Conservation (phyloP, 2,888 invertebrate species). For the Alentia gelatinosa region DNA sequence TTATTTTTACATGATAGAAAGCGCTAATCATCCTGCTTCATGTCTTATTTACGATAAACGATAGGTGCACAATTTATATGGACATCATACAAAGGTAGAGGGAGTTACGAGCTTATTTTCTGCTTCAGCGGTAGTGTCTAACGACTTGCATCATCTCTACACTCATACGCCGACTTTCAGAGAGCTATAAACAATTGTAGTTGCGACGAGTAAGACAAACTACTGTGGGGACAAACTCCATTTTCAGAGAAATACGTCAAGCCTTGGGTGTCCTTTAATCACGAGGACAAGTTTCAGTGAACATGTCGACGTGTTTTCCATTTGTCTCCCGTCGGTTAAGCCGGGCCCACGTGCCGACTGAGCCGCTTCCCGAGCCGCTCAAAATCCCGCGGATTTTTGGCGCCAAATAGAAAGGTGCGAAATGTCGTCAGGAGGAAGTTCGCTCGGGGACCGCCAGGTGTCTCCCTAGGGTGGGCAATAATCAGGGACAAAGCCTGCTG, state of each 20-base stretch:
- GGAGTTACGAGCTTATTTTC: no score
- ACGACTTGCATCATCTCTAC: no score
- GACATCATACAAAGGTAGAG: no score
- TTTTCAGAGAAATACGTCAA: constrained; percentile 13
- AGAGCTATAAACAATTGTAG: no score
- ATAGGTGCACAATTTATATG: no score
- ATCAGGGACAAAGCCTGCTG: constrained; percentile 46
- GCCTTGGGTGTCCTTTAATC: constrained; percentile 9
- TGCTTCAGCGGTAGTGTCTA: no score
- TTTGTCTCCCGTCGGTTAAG: constrained; percentile 23
- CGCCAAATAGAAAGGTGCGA: constrained; percentile 48
- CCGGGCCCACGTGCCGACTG: neutral
- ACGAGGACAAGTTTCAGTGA: constrained; percentile 13
- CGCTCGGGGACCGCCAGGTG: constrained; percentile 25
- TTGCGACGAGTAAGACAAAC: neutral
- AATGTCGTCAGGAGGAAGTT: constrained; percentile 51
- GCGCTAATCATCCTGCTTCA: no score
- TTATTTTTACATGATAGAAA: no score
- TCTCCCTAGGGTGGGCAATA: constrained; percentile 42
- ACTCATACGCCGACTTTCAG: no score
- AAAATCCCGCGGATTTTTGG: constrained; percentile 35
- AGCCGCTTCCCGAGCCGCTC: neutral
- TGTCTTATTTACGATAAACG: no score
- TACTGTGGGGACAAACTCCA: neutral
- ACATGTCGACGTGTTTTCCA: constrained; percentile 35